These are phyloP conservation scores for Tetrapedia diversipes DNA, from an alignment of 2,888 invertebrate genomes.

Conservation along the genomic window DNA sequence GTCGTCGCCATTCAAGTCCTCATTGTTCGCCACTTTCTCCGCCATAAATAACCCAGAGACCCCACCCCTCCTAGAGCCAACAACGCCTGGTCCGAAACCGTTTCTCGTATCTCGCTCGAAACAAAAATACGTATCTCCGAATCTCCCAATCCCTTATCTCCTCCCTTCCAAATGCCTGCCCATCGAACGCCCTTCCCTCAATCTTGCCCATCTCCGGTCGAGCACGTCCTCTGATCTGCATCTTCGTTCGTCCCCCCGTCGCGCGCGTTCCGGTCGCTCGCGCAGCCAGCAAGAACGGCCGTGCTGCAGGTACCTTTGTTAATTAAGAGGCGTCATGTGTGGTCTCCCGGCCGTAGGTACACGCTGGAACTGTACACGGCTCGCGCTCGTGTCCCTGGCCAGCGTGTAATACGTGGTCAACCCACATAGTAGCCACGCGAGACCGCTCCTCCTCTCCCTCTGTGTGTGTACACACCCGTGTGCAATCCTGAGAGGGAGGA, in stretches of 20 bases:
- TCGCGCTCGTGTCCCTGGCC: conserved; percentile 50
- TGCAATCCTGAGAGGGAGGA: no score
- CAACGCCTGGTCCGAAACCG: not conserved
- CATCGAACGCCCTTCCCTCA: not conserved
- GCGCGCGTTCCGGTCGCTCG: not conserved
- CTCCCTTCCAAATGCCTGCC: not conserved
- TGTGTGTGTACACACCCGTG: not conserved
- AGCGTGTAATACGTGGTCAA: conserved; percentile 67
- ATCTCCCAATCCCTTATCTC: not conserved
- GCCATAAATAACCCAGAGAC: conserved; percentile 16
- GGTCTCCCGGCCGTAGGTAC: conserved; percentile 67
- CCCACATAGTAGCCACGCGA: conserved; percentile 61
- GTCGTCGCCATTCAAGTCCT: conserved; percentile 24
- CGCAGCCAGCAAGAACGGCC: conserved; percentile 29
- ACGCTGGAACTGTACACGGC: conserved; percentile 62
- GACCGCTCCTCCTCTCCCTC: conserved; percentile 6
- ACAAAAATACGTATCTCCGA: conserved; percentile 12
- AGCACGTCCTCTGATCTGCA: conserved; percentile 17
- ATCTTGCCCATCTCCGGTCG: conserved; percentile 2
- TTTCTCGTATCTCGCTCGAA: not conserved
- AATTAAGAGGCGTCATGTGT: conserved; percentile 78
- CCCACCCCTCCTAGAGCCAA: no score
- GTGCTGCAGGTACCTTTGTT: conserved; percentile 74
- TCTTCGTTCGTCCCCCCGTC: conserved; percentile 1
- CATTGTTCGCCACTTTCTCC: conserved; percentile 29